These are phyloP conservation scores for Campylomormyrus numenius DNA, from an alignment of 2,113 vertebrate genomes.

Conservation along the genomic window DNA sequence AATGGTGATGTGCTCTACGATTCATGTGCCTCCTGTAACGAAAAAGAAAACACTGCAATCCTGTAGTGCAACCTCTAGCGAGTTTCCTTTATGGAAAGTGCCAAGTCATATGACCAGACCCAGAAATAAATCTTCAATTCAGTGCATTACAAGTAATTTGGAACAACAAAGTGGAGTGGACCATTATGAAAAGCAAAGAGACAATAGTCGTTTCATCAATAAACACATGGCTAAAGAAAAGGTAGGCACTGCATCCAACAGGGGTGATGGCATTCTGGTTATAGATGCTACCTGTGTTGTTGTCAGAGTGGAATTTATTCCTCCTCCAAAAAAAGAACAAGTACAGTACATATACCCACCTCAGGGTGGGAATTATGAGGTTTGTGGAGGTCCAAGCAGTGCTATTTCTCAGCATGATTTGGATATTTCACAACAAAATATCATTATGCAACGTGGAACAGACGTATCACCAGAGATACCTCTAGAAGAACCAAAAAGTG, in stretches of 20 bases:
- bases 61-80: slow-evolving; percentile 26
- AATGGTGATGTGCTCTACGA: background rate
- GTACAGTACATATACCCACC: slow-evolving; percentile 47
- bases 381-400: background rate
- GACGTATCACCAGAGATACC: background rate
- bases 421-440: background rate
- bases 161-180: background rate
- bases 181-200: background rate
- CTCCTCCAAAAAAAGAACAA: slow-evolving; percentile 61
- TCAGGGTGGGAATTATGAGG: slow-evolving; percentile 17
- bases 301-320: slow-evolving; percentile 71
- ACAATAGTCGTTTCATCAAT: background rate
- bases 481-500: background rate
- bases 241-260: slow-evolving; percentile 29
- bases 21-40: slow-evolving; percentile 13
- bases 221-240: slow-evolving; percentile 22
- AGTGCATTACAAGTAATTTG: slow-evolving; percentile 9
- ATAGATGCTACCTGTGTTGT: slow-evolving; percentile 79
- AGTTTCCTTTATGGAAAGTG: slow-evolving; percentile 60
- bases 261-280: slow-evolving; percentile 57
- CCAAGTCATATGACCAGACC: slow-evolving; percentile 41
- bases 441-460: slow-evolving; percentile 5
- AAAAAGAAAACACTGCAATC: slow-evolving; percentile 18
- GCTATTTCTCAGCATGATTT: slow-evolving; percentile 16
- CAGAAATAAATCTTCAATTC: slow-evolving; percentile 24